Evolutionary conservation across 2,888 invertebrate genomes (phyloP).

Genomic region (Mycogona germanica): DNA sequence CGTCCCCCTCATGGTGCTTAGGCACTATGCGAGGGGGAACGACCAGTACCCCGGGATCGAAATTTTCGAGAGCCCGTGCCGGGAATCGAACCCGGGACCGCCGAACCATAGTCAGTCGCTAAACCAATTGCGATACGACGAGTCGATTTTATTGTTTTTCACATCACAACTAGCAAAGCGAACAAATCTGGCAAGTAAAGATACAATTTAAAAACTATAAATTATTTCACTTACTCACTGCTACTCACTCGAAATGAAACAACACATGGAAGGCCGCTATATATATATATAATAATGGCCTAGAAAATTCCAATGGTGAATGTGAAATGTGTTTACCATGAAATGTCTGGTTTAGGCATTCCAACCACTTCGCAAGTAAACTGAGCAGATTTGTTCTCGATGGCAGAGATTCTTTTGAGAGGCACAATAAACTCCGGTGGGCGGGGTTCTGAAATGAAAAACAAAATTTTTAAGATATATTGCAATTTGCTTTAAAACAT

Average conservation of each 20-base stretch:
- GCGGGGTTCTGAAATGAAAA: conserved; percentile 52
- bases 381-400: conserved; percentile 88
- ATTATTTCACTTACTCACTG: too few species aligned
- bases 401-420: conserved; percentile 71
- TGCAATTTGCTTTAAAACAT: conserved; percentile 3
- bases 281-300: background rate
- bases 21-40: too few species aligned
- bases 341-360: conserved; percentile 72
- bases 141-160: background rate
- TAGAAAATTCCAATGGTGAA: background rate
- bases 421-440: conserved; percentile 82
- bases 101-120: too few species aligned
- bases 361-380: conserved; percentile 88
- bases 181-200: too few species aligned
- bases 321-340: conserved; percentile 48
- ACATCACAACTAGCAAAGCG: too few species aligned
- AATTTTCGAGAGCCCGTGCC: too few species aligned
- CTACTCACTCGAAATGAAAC: conserved; percentile 6
- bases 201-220: too few species aligned
- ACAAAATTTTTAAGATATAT: background rate
- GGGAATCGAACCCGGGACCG: too few species aligned
- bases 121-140: too few species aligned
- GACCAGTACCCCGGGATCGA: too few species aligned
- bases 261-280: too few species aligned
- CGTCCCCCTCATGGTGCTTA: too few species aligned